Evolutionary conservation across 2,888 invertebrate species (phyloP), one percentile per base, ranked within the genome.

Genomic region (Mongoloraphidia duomilia): DNA sequence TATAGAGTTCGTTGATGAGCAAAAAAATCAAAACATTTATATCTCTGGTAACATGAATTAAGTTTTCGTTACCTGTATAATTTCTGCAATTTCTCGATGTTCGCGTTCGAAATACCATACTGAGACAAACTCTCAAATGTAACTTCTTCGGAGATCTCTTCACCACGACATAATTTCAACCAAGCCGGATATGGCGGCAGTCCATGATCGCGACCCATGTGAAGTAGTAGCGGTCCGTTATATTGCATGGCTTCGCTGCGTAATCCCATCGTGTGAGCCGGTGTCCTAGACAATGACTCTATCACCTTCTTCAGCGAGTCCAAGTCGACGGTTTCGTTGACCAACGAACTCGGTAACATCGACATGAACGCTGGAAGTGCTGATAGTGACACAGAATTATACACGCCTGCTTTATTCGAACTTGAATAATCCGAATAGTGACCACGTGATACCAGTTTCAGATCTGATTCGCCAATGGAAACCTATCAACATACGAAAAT

Each of bases 401-500:
- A 84, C 8, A 85, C 76, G 1, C 89, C 90, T 1, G 84, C 84
- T 45, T 82, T 76, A 62, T 82, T 79, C 0, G 82, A 77, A 56
- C 90, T 90, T 1, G 90, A 88, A 64, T 92, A 92, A 46, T 82
- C 82, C 0, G 76, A 72, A 68, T 81, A 86, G 63, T 85, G 83
- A 14, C 88, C 88, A 37, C 80, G 78, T 0, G 77, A 71, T 14
- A 74, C 73, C 38, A 80, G 69, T 53, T 75, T 74, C 43, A 84
- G 62, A 52, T 79, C 77, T 0, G 78, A 73, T 55, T 80, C 75
- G 0, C 77, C 73, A 64, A 79, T 70, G 54, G 80, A 72, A 57
- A 78, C 74, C 81, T 80, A 42, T 33, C 26, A 26, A 26, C 26
- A 6, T 6, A 26, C 3, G 58, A 10, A 61, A 49, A 62, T 44